Evolutionary conservation across 1,140 invertebrate genomes (phyloP).

Genomic region (Listronotus bonariensis): DNA sequence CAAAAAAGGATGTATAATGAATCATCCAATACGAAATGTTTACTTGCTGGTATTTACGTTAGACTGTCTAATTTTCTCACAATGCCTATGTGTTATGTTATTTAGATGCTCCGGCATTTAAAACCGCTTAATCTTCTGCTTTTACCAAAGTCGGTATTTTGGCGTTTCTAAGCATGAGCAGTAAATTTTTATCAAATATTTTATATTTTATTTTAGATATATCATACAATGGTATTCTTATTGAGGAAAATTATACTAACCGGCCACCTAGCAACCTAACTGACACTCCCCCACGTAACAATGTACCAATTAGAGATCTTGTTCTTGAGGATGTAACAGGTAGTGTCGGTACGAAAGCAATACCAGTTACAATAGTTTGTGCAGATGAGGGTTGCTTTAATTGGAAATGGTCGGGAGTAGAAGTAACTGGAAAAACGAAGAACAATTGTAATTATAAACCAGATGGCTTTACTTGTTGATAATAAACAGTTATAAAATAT

Average conservation of each 20-base stretch:
- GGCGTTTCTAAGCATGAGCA: too few species aligned
- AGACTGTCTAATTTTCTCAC: too few species aligned
- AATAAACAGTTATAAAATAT: too few species aligned
- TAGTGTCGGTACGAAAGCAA: not conserved
- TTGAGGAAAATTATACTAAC: constrained; percentile 17
- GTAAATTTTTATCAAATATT: too few species aligned
- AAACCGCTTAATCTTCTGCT: too few species aligned
- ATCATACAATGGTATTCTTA: constrained; percentile 5
- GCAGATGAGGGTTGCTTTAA: constrained; percentile 19
- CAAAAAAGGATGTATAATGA: too few species aligned
- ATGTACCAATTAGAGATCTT: constrained; percentile 11
- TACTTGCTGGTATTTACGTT: too few species aligned
- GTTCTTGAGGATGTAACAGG: constrained; percentile 3
- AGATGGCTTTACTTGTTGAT: constrained; percentile 2
- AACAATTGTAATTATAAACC: constrained; percentile 21
- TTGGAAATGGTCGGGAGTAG: constrained; percentile 8
- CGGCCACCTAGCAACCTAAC: not conserved
- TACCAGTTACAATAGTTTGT: constrained; percentile 17
- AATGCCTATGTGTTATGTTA: too few species aligned
- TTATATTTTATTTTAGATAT: not conserved
- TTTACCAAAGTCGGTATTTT: too few species aligned
- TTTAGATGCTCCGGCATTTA: too few species aligned
- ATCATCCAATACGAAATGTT: too few species aligned
- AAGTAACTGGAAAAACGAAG: constrained; percentile 2
- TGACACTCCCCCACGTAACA: not conserved